Conservation (phyloP, 2,113 vertebrate species). For the Limnothrissa miodon region DNA sequence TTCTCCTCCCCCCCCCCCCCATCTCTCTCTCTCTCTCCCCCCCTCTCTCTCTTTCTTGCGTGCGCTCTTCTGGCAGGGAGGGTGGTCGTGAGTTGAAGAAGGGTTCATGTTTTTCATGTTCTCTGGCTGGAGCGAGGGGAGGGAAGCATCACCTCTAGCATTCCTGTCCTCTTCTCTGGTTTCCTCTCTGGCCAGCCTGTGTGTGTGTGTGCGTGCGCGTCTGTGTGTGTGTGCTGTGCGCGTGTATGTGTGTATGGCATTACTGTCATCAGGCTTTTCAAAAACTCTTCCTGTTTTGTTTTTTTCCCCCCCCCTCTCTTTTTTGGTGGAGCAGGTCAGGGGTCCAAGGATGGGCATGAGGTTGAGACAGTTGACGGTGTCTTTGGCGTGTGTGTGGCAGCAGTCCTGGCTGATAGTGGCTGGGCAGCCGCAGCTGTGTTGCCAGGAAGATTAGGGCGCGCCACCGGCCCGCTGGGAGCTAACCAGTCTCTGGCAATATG, state of each 20-base stretch:
- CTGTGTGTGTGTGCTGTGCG: too few relatives aligned
- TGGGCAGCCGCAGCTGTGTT: not conserved
- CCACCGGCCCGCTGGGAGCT: not conserved
- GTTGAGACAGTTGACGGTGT: too few relatives aligned
- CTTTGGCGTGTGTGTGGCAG: too few relatives aligned
- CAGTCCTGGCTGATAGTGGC: not conserved
- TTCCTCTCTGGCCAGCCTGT: conserved; percentile 10
- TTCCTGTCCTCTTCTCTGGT: conserved; percentile 4
- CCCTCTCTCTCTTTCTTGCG: conserved; percentile 48
- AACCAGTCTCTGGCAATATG: conserved; percentile 13
- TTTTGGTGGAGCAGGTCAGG: too few relatives aligned
- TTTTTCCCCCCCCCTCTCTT: too few relatives aligned
- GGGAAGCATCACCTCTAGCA: conserved; percentile 20
- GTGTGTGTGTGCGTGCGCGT: not conserved
- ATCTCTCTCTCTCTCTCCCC: conserved; percentile 32
- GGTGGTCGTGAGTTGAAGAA: not conserved
- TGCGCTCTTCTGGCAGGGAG: not conserved
- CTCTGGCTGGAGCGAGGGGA: not conserved
- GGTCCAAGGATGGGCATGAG: too few relatives aligned
- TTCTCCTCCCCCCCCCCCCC: conserved; percentile 50
- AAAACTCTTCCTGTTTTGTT: too few relatives aligned
- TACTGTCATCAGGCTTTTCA: too few relatives aligned
- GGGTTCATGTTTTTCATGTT: not conserved
- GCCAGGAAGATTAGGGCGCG: not conserved
- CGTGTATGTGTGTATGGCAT: too few relatives aligned